Conservation (phyloP, 2,113 vertebrate genomes). For the Xenus cinereus region DNA sequence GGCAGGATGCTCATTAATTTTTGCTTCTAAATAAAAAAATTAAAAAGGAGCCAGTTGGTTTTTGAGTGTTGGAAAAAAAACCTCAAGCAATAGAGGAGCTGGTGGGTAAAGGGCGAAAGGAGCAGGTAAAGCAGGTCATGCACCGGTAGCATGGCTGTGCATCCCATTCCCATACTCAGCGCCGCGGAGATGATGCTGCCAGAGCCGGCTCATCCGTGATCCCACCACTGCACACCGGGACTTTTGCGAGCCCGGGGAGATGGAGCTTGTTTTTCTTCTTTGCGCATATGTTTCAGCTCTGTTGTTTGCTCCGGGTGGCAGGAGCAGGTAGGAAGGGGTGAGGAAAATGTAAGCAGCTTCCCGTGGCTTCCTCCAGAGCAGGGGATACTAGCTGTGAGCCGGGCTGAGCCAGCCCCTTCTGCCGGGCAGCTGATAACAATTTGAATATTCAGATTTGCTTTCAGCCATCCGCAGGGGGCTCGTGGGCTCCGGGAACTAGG, state of each 20-base stretch:
- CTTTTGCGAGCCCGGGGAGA: background rate
- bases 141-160: rapidly evolving
- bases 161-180: background rate
- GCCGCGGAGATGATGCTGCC: background rate
- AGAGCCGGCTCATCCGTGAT: background rate
- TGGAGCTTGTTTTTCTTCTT: background rate
- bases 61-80: background rate
- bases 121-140: background rate
- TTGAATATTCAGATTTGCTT: slow-evolving; percentile 72
- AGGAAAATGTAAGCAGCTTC: slow-evolving; percentile 24
- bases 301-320: background rate
- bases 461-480: slow-evolving; percentile 65
- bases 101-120: background rate
- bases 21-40: background rate
- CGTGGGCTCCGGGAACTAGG: background rate
- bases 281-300: rapidly evolving
- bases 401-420: slow-evolving; percentile 62
- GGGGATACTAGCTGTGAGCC: background rate
- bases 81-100: rapidly evolving
- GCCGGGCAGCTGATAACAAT: slow-evolving; percentile 74
- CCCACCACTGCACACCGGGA: background rate
- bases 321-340: background rate
- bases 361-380: slow-evolving; percentile 17
- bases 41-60: background rate
- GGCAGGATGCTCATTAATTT: background rate